phyloP scores from a whole-genome alignment of 2,888 invertebrate genomes.

The Euproctis similis region DNA sequence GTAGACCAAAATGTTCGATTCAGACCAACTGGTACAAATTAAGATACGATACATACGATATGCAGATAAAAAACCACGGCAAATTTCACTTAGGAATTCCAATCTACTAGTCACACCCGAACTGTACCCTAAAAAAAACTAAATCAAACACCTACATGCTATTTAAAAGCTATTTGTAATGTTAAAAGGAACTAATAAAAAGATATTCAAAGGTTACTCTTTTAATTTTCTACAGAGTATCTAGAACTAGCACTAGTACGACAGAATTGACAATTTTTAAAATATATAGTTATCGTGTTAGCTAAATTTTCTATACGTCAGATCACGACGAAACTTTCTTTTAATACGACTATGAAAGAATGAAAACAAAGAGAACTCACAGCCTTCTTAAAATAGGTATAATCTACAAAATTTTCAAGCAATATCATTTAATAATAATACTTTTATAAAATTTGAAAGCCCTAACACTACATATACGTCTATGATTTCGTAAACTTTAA shows the following conservation, averaged over 20 bases:
- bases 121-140: too few species aligned
- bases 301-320: constrained; percentile 3
- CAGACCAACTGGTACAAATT: too few species aligned
- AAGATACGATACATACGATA: too few species aligned
- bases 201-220: constrained; percentile 5
- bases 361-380: constrained; percentile 17
- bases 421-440: constrained; percentile 17
- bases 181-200: constrained; percentile 9
- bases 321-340: constrained; percentile 1
- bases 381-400: constrained; percentile 21
- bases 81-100: too few species aligned
- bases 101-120: too few species aligned
- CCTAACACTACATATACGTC: constrained; percentile 16
- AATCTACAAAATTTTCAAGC: constrained; percentile 16
- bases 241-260: constrained; percentile 10
- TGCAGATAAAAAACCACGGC: too few species aligned
- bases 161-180: too few species aligned
- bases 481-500: background rate
- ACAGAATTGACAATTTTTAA: constrained; percentile 14
- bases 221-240: constrained; percentile 20
- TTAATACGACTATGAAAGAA: constrained; percentile 2
- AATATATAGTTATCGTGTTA: too few species aligned
- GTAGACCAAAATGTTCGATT: too few species aligned
- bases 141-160: too few species aligned
- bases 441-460: constrained; percentile 19